phyloP scores from a whole-genome alignment of 2,888 invertebrate genomes.

The Podotricha telesiphe region DNA sequence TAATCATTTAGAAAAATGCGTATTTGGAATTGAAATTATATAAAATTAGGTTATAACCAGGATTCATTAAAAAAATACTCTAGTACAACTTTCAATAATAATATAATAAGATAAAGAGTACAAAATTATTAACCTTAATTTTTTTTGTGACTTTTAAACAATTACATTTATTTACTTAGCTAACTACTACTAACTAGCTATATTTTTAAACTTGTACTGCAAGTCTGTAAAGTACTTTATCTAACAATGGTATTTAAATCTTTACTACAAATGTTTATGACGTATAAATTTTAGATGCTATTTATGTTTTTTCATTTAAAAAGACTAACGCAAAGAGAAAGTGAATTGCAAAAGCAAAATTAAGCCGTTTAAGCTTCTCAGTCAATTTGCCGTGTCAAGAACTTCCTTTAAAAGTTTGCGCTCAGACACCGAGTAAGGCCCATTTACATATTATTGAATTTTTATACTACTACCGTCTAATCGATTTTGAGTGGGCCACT shows the following conservation, averaged over 20 bases:
- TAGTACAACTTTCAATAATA: no score
- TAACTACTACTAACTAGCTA: no score
- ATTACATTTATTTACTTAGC: no score
- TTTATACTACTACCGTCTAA: slow-evolving; percentile 77
- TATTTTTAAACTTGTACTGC: no score
- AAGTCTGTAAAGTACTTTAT: no score
- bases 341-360: slow-evolving; percentile 45
- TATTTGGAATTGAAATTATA: not conserved
- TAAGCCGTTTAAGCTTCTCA: slow-evolving; percentile 56
- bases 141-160: no score
- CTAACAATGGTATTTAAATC: no score
- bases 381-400: slow-evolving; percentile 71
- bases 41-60: not conserved
- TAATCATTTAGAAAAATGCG: not conserved
- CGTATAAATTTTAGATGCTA: not conserved
- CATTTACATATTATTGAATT: slow-evolving; percentile 84
- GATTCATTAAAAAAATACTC: no score
- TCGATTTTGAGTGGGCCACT: slow-evolving; percentile 53
- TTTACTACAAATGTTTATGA: no score
- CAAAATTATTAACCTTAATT: no score
- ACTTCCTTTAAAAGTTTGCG: slow-evolving; percentile 72
- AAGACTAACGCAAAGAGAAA: slow-evolving; percentile 38
- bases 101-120: no score
- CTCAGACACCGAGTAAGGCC: slow-evolving; percentile 65
- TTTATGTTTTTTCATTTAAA: slow-evolving; percentile 18